Conservation (phyloP, 2,113 vertebrate species). For the Gambusia holbrooki region DNA sequence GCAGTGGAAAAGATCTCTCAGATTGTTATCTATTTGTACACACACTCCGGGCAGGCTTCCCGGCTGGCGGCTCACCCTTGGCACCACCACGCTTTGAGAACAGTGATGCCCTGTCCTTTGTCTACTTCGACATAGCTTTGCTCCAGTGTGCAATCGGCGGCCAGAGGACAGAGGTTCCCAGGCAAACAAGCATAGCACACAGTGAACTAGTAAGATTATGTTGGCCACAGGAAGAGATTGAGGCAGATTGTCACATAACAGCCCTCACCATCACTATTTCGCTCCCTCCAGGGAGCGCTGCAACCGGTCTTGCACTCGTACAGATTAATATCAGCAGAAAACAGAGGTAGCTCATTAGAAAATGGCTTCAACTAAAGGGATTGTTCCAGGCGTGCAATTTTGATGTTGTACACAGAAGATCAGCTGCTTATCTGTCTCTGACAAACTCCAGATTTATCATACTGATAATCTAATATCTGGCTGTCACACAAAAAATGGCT, state of each 20-base stretch:
- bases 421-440: constrained; percentile 33
- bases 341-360: constrained; percentile 45
- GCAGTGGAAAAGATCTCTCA: constrained; percentile 33
- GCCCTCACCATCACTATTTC: constrained; percentile 70
- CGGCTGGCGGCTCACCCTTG: constrained; percentile 64
- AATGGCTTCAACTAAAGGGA: constrained; percentile 52
- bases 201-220: constrained; percentile 78
- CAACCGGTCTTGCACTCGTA: constrained; percentile 62
- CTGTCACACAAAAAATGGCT: constrained; percentile 60
- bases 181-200: constrained; percentile 65
- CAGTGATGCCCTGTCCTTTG: constrained; percentile 54
- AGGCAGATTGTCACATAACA: constrained; percentile 76
- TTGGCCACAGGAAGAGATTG: constrained; percentile 76
- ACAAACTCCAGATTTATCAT: constrained; percentile 46
- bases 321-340: constrained; percentile 64
- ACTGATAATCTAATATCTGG: constrained; percentile 60
- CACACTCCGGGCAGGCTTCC: constrained; percentile 68
- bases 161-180: constrained; percentile 51
- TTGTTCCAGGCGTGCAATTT: constrained; percentile 53
- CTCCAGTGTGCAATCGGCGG: constrained; percentile 45
- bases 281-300: constrained; percentile 66
- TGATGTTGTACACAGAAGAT: constrained; percentile 45
- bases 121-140: constrained; percentile 57
- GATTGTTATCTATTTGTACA: constrained; percentile 65
- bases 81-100: constrained; percentile 43